Evolutionary conservation across 2,113 vertebrate genomes (phyloP).

Genomic region (Solenodon paradoxus): DNA sequence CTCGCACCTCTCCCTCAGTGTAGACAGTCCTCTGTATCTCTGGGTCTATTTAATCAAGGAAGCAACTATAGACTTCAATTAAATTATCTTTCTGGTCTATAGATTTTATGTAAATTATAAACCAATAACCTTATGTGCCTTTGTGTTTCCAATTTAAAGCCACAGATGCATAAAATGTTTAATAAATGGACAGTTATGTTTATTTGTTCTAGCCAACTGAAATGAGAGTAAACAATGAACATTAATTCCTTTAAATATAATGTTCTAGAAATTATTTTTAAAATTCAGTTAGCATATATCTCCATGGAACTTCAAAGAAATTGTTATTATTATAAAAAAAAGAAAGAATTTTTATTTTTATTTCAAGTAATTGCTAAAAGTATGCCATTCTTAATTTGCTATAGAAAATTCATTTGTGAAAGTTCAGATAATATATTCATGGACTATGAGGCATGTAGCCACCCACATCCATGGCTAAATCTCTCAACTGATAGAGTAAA

Average conservation of each 20-base stretch:
- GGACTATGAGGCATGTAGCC: constrained; percentile 32
- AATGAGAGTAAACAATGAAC: background rate
- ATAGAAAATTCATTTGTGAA: constrained; percentile 43
- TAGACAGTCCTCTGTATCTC: background rate
- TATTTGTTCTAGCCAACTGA: constrained; percentile 3
- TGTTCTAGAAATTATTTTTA: background rate
- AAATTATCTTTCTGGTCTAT: background rate
- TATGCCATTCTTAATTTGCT: constrained; percentile 53
- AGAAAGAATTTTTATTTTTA: background rate
- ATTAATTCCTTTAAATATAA: background rate
- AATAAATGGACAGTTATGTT: background rate
- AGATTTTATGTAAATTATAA: background rate
- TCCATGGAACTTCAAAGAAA: background rate
- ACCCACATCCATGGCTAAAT: constrained; percentile 43
- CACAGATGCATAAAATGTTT: background rate
- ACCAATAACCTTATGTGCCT: background rate
- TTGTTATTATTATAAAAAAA: background rate
- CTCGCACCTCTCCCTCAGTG: background rate
- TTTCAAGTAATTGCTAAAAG: background rate
- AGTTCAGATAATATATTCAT: constrained; percentile 10
- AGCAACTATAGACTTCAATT: background rate
- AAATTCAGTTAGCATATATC: background rate
- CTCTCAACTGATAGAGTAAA: constrained; percentile 31
- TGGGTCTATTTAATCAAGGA: background rate
- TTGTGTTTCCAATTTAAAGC: background rate